A percentile compares a stretch with the other conserved stretches of the same genome.
Evolutionary conservation across 2,113 vertebrate genomes (phyloP).

Genomic region (Chaetura pelagica): DNA sequence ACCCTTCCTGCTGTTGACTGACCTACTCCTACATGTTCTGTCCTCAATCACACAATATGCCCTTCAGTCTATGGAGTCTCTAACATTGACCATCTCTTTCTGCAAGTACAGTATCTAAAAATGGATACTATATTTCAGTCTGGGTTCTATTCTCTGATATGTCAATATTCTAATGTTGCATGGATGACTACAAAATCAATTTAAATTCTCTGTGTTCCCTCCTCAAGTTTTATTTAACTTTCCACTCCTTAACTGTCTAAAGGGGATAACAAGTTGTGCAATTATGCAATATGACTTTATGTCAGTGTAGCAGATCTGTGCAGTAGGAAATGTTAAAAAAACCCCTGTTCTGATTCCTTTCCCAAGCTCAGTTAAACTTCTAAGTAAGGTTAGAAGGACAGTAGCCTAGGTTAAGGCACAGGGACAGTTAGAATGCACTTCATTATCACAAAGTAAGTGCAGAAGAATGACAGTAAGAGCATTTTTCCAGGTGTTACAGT

Average conservation of each 20-base stretch:
- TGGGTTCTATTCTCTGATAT: background rate
- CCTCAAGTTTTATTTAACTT: background rate
- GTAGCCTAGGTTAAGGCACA: background rate
- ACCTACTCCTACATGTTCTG: background rate
- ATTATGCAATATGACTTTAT: background rate
- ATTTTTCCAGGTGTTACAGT: background rate
- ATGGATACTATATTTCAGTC: background rate
- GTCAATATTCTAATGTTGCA: background rate
- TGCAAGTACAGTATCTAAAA: background rate
- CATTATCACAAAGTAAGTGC: background rate
- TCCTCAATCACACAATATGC: background rate
- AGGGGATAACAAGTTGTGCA: background rate
- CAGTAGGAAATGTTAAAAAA: background rate
- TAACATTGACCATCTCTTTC: background rate
- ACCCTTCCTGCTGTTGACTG: background rate
- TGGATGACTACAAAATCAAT: background rate
- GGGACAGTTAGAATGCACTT: background rate
- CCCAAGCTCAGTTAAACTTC: background rate
- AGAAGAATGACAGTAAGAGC: background rate
- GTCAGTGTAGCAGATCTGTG: background rate
- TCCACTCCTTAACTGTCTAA: background rate
- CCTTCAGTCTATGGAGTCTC: background rate
- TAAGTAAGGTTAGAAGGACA: background rate
- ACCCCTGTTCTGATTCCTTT: background rate
- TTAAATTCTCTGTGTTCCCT: background rate